These are phyloP conservation scores for Varanus komodoensis DNA, from an alignment of 2,113 vertebrate genomes.

Conservation along the genomic window DNA sequence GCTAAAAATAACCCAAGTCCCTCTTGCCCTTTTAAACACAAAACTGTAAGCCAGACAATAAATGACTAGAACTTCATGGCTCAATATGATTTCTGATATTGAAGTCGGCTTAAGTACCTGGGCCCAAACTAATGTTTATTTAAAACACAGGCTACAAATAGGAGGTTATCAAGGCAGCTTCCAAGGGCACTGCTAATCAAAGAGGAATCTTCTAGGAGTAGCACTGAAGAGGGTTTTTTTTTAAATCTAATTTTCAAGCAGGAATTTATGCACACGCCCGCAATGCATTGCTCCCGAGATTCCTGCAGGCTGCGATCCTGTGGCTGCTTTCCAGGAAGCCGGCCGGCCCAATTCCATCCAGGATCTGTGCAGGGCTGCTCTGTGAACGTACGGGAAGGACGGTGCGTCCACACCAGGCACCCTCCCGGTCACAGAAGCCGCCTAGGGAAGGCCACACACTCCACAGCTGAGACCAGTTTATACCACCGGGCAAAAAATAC, in stretches of 20 bases:
- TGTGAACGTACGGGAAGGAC: not conserved
- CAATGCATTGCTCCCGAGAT: not conserved
- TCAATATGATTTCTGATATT: not conserved
- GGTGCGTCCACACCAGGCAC: not conserved
- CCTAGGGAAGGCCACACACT: accelerated
- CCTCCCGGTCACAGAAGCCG: not conserved
- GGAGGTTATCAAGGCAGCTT: not conserved
- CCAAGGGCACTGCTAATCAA: conserved; percentile 4
- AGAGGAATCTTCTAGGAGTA: conserved; percentile 16
- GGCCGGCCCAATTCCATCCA: no score
- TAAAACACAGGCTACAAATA: not conserved
- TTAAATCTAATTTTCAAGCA: not conserved
- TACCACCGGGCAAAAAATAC: accelerated
- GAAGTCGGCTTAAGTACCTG: not conserved
- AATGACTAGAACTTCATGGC: not conserved
- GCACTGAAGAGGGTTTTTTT: conserved; percentile 32
- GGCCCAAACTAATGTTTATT: not conserved
- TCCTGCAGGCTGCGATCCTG: no score
- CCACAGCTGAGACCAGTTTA: accelerated
- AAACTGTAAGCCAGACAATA: not conserved
- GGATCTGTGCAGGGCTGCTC: no score
- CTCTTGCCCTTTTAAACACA: not conserved
- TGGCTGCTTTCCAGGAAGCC: no score
- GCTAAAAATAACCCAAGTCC: not conserved
- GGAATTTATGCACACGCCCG: not conserved